Evolutionary conservation across 2,888 invertebrate genomes (phyloP), one percentile per base, ranked within the genome.

Genomic region (Acronicta leporina): DNA sequence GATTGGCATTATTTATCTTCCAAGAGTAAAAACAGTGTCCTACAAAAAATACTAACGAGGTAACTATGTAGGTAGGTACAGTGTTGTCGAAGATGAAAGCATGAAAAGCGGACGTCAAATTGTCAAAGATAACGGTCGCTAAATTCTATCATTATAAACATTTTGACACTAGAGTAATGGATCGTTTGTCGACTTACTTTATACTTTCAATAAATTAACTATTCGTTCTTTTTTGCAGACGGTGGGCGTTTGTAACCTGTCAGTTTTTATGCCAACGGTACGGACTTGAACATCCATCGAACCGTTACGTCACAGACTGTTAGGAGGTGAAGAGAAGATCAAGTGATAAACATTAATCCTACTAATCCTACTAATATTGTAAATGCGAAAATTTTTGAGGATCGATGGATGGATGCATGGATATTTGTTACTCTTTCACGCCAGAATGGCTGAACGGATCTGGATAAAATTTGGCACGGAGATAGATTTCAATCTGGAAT

Each of bases 151-250:
- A 64, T 68, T 49, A 63, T 59, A 63, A 77, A 77, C 48, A 73
- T 75, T 77, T 68, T 75, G 76, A 77, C 76, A 73, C 27, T 15
- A 20, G 7, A 42, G 63, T 75, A 70, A 77, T 72, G 52, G 49
- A 76, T 74, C 60, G 62, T 44, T 70, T 63, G 62, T 55, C 54
- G 44, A 63, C 48, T 49, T 52, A 45, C 50, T 56, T 47, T 45
- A 63, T 48, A 58, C 14, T 56, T 53, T 46, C 40, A 53, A 70
- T 56, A 66, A 53, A 66, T 63, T 60, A 52, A 30, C 40, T 25
- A 14, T 45, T 48, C 14, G 38, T 30, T 50, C 51, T 54, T 61
- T 61, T 43, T 41, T 42, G 15, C 15, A 33, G 13, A 9, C 14
- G 35, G 40, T 65, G 44, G 52, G 52, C 30, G 41, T 47, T 63